These are phyloP conservation scores for Heliconius aoede DNA, from an alignment of 2,888 invertebrate genomes.

Conservation along the genomic window DNA sequence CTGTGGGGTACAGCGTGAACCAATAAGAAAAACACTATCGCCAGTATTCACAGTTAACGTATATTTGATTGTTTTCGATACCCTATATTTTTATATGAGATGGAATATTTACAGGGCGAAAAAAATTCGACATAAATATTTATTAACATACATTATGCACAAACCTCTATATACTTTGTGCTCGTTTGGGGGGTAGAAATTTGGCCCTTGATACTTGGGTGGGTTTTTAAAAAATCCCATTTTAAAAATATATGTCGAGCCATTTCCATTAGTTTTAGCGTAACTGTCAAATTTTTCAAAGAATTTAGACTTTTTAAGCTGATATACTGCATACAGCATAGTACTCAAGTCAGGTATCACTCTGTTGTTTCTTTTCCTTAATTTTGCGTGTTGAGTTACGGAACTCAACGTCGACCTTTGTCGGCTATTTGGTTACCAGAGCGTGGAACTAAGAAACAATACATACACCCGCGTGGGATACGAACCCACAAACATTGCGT, in stretches of 20 bases:
- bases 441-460: too few relatives aligned
- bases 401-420: too few relatives aligned
- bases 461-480: too few relatives aligned
- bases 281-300: not conserved
- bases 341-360: too few relatives aligned
- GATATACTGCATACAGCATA: too few relatives aligned
- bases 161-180: constrained; percentile 65
- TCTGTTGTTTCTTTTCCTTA: too few relatives aligned
- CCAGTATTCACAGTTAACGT: not conserved
- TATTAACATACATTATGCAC: constrained; percentile 52
- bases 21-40: not conserved
- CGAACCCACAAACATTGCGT: too few relatives aligned
- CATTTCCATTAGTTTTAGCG: not conserved
- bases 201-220: constrained; percentile 60
- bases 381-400: too few relatives aligned
- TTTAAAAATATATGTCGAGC: not conserved
- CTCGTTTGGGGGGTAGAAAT: constrained; percentile 63
- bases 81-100: constrained; percentile 40
- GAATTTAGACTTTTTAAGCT: too few relatives aligned
- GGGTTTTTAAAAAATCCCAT: constrained; percentile 63
- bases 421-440: too few relatives aligned
- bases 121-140: constrained; percentile 27
- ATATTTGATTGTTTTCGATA: constrained; percentile 10
- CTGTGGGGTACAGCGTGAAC: not conserved
- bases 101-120: constrained; percentile 54